phyloP scores from a whole-genome alignment of 2,797 vertebrate species.

The Cynopterus sphinx region DNA sequence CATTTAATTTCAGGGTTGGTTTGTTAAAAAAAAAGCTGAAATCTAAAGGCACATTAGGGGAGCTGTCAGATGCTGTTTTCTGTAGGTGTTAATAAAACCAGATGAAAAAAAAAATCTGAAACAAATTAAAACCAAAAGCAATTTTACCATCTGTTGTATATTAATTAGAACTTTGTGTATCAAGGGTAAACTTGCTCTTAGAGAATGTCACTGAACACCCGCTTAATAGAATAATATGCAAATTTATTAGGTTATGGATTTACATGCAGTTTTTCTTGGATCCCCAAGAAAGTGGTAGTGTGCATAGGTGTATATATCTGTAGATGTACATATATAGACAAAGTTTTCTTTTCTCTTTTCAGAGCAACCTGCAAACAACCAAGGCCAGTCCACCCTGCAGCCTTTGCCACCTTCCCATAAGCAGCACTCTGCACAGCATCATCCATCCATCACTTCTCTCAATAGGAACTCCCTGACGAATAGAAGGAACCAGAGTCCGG shows the following conservation, averaged over 20 bases:
- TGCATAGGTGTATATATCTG: background rate
- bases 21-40: constrained; percentile 84
- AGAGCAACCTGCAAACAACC: constrained; percentile 94
- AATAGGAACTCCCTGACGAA: constrained; percentile 98
- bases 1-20: constrained; percentile 87
- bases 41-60: constrained; percentile 83
- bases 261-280: constrained; percentile 74
- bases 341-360: constrained; percentile 76
- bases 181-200: constrained; percentile 87
- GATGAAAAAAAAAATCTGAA: constrained; percentile 83
- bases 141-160: constrained; percentile 90
- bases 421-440: constrained; percentile 90
- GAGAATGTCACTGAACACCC: constrained; percentile 85
- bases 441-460: constrained; percentile 97
- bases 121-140: constrained; percentile 88
- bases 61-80: constrained; percentile 86
- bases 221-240: constrained; percentile 87
- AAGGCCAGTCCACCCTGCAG: constrained; percentile 94
- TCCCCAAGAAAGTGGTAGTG: constrained; percentile 42
- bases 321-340: background rate
- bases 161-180: constrained; percentile 87
- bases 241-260: constrained; percentile 77
- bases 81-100: constrained; percentile 89
- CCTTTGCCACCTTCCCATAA: constrained; percentile 94
- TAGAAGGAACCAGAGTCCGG: constrained; percentile 97